Evolutionary conservation across 2,113 vertebrate genomes (phyloP), one percentile per base, ranked within the genome.

Genomic region (Phalacrocorax pelagicus): DNA sequence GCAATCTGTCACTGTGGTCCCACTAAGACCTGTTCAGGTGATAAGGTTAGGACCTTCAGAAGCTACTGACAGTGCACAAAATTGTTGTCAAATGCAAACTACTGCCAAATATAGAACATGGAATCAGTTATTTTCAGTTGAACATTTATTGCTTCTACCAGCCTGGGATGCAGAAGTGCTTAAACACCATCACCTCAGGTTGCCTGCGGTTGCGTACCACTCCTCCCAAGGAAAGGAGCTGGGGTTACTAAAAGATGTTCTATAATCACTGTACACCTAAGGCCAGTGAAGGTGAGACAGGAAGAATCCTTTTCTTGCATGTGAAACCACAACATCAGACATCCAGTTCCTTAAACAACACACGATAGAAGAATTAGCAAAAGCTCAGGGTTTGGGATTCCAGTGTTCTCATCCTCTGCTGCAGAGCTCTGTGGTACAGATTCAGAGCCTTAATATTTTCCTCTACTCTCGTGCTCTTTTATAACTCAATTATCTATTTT

Each of bases 151-250:
- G 23, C 27, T 71, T 72, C 57, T 44, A 49, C 29, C 47, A 86
- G 34, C 12, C 57, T 17, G 29, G 71, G 55, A 59, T 12, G 14
- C 67, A 32, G 2, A 34, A 47, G 61, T 2, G 4, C n/a, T 10
- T 1, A 36, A 57, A 42, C 30, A 32, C 18, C 66, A 52, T 3
- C 44, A 14, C 24, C 16, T 20, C 36, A 58, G 32, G 30, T 21
- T 38, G 42, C 7, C 38, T 52, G 32, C 51, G 59, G 2, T 27
- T 20, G 12, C 0, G 1, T 10, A 44, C 62, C 5, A 6, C 23
- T 55, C 23, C 32, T 62, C 38, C 27, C 24, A 15, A 42, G 27
- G 62, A 55, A n/a, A 24, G 38, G 15, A 67, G 38, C 49, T 62
- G 49, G 27, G 69, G 26, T 52, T 52, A 47, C 34, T 78, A 24